Percentiles rank a stretch among this genome's conserved stretches.
phyloP scores from a whole-genome alignment of 2,113 vertebrate genomes.

The Sceloporus tristichus region DNA sequence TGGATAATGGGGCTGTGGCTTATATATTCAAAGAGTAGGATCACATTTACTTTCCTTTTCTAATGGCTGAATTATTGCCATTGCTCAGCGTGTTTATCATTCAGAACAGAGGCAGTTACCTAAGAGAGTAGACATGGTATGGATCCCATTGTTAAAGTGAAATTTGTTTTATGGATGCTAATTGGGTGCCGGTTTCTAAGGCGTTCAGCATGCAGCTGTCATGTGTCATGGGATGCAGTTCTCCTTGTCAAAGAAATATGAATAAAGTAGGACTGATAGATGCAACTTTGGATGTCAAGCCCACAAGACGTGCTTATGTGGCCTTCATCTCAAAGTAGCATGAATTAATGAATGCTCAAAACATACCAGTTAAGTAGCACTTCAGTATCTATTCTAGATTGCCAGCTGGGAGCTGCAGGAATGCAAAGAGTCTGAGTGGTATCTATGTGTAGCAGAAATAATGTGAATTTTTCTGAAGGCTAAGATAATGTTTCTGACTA shows the following conservation, averaged over 20 bases:
- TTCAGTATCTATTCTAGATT: neutral
- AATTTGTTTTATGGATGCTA: neutral
- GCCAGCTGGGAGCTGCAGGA: neutral
- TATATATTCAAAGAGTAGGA: neutral
- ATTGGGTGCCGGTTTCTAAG: neutral
- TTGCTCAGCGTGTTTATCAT: neutral
- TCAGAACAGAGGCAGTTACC: neutral
- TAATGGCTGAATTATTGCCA: neutral
- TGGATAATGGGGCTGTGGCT: neutral
- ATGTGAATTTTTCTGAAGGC: neutral
- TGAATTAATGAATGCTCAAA: neutral
- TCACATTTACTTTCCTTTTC: neutral
- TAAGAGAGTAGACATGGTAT: rapidly evolving
- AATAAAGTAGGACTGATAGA: neutral
- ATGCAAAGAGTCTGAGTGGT: neutral
- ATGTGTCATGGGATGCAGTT: neutral
- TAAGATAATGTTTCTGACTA: neutral
- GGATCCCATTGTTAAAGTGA: neutral
- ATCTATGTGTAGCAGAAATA: neutral
- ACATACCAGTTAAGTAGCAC: neutral
- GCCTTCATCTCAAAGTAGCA: neutral
- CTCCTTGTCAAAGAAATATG: neutral
- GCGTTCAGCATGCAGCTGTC: neutral
- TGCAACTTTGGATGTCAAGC: neutral
- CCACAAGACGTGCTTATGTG: neutral